Evolutionary conservation across 2,888 invertebrate genomes (phyloP).

Genomic region (Pyrrhia umbra): DNA sequence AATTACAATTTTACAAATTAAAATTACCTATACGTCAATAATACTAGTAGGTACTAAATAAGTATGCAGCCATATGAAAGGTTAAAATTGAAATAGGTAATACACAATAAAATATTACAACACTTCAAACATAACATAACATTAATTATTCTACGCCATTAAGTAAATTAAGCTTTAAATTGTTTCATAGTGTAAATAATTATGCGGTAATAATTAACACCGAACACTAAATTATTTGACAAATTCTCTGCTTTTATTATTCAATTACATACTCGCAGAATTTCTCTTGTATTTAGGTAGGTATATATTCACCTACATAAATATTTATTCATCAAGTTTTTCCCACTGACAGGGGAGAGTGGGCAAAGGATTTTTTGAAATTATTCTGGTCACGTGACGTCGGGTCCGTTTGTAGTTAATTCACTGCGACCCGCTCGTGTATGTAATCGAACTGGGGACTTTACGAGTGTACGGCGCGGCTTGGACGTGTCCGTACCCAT

Average conservation of each 20-base stretch:
- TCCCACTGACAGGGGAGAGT: conserved; percentile 61
- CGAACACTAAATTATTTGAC: conserved; percentile 10
- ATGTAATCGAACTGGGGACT: conserved; percentile 80
- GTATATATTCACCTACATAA: conserved; percentile 16
- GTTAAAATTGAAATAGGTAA: conserved; percentile 9
- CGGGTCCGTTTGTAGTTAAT: conserved; percentile 79
- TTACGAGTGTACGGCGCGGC: conserved; percentile 75
- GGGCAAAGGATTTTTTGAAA: conserved; percentile 69
- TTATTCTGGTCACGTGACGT: conserved; percentile 77
- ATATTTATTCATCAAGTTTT: conserved; percentile 67
- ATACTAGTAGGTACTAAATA: too few species aligned
- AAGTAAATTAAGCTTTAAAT: conserved; percentile 32
- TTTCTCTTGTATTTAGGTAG: conserved; percentile 10
- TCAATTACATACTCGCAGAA: conserved; percentile 6
- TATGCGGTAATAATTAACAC: conserved; percentile 36
- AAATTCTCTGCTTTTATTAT: conserved; percentile 2
- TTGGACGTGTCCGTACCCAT: conserved; percentile 71
- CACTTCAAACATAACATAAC: conserved; percentile 21
- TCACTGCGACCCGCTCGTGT: conserved; percentile 76
- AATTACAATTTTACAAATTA: too few species aligned
- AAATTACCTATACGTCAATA: too few species aligned
- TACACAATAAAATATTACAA: conserved; percentile 16
- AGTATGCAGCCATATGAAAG: neutral
- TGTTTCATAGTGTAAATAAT: conserved; percentile 38
- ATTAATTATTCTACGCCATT: conserved; percentile 27